Conservation (phyloP, 2,797 vertebrate genomes). For the Synaphobranchus kaupii region DNA sequence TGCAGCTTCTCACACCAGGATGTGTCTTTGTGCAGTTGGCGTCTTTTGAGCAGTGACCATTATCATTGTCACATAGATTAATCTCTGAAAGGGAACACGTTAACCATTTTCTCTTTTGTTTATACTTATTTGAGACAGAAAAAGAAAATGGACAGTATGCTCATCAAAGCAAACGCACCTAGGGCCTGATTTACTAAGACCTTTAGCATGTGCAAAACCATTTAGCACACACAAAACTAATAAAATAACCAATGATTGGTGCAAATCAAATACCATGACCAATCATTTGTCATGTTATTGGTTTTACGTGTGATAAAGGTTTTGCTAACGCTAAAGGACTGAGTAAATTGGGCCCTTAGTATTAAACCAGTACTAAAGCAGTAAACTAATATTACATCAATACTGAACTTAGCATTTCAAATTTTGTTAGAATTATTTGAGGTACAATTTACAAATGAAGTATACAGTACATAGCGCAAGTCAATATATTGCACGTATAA, state of each 20-base stretch:
- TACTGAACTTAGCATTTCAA: background rate
- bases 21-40: slow-evolving; percentile 84
- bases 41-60: slow-evolving; percentile 83
- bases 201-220: no score
- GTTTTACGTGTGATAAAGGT: no score
- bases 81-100: slow-evolving; percentile 70
- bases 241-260: no score
- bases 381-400: background rate
- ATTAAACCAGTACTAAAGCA: background rate
- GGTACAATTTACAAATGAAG: background rate
- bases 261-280: no score
- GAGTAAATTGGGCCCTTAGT: background rate
- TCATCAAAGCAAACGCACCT: background rate
- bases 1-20: slow-evolving; percentile 82
- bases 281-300: no score
- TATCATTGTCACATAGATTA: slow-evolving; percentile 74
- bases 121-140: background rate
- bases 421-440: background rate
- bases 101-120: background rate
- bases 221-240: no score
- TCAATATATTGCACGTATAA: background rate
- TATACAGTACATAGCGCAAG: background rate
- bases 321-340: no score
- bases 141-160: background rate
- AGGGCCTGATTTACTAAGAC: no score